Conservation (phyloP, 64 coral and sea anemone genomes). For the Catalaphyllia jardinei region DNA sequence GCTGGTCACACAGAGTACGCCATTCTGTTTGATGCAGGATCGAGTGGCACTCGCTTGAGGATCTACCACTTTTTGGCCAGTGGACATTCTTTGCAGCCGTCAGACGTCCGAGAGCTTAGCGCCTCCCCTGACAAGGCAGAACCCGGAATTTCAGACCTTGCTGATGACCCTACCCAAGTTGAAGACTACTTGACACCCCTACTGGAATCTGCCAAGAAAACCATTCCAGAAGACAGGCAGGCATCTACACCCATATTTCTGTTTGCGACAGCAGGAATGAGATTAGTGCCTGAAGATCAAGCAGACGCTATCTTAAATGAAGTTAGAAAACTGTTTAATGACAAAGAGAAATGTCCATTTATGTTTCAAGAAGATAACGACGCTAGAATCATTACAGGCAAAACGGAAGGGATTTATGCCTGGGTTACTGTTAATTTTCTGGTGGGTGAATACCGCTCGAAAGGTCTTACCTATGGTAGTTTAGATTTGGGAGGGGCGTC, state of each 20-base stretch:
- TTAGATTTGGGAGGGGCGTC: conserved; percentile 57
- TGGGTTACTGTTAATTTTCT: conserved; percentile 57
- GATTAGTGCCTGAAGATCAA: conserved; percentile 14
- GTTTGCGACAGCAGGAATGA: conserved; percentile 54
- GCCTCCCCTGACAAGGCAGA: conserved; percentile 4
- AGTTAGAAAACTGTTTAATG: conserved; percentile 22
- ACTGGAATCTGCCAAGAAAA: conserved; percentile 16
- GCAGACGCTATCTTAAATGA: conserved; percentile 21
- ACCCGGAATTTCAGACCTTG: conserved; percentile 28
- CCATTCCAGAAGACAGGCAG: conserved; percentile 36
- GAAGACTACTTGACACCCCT: conserved; percentile 33
- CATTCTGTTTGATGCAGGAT: conserved; percentile 63
- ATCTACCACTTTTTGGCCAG: conserved; percentile 10
- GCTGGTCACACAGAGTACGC: conserved; percentile 15
- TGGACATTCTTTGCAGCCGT: not conserved
- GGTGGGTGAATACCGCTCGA: not conserved
- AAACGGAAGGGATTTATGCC: conserved; percentile 22
- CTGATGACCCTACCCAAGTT: not conserved
- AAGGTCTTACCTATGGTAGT: not conserved
- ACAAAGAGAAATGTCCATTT: conserved; percentile 32
- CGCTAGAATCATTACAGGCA: conserved; percentile 4
- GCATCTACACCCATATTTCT: not conserved
- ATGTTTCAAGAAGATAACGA: not conserved
- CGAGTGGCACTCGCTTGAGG: conserved; percentile 16
- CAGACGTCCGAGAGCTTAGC: conserved; percentile 8